Percentiles rank a stretch among this genome's conserved stretches.
Conservation (phyloP, 2,113 vertebrate species). For the Agapornis roseicollis region DNA sequence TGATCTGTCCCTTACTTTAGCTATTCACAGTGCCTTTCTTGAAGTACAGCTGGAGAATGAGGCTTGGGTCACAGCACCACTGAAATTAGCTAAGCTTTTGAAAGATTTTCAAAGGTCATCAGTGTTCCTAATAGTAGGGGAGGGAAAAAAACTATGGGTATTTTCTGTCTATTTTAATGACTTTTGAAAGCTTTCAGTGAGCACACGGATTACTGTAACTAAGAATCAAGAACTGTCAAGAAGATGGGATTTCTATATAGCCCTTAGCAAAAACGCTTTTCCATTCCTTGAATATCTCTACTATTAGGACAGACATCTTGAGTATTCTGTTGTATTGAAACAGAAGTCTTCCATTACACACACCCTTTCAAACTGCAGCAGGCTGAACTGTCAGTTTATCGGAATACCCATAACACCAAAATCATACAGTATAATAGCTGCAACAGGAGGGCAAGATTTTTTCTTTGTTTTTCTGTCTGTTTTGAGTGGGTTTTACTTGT, state of each 20-base stretch:
- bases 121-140: not conserved
- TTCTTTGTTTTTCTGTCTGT: not conserved
- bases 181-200: not conserved
- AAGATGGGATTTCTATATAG: not conserved
- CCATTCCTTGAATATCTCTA: not conserved
- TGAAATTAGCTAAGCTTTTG: not conserved
- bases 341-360: not conserved
- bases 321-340: not conserved
- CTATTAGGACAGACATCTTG: not conserved
- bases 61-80: not conserved
- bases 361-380: not conserved
- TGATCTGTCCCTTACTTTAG: not conserved
- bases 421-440: not conserved
- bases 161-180: not conserved
- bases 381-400: not conserved
- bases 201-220: not conserved
- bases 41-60: not conserved
- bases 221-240: not conserved
- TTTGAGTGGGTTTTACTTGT: not conserved
- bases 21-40: not conserved
- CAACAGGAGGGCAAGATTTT: not conserved
- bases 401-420: not conserved
- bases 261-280: not conserved
- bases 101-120: not conserved
- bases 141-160: not conserved